A percentile compares a stretch with the other conserved stretches of the same genome.
phyloP scores from a whole-genome alignment of 2,888 invertebrate species.

The Zaprionus obscuricornis region DNA sequence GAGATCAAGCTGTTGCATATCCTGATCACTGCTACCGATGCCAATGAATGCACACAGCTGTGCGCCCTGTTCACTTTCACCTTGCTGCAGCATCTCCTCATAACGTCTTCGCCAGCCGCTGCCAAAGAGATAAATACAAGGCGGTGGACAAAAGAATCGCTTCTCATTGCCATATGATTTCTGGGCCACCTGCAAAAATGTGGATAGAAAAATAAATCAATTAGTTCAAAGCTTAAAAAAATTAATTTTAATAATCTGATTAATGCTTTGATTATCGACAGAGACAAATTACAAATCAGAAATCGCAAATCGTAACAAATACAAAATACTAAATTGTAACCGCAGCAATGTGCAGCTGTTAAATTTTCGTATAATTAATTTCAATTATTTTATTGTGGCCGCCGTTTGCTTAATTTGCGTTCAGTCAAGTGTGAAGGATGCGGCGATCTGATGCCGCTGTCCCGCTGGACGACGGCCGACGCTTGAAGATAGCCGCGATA shows the following conservation, averaged over 20 bases:
- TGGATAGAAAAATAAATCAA: neutral
- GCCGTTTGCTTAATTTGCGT: conserved; percentile 75
- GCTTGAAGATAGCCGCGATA: conserved; percentile 72
- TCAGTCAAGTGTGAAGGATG: conserved; percentile 83
- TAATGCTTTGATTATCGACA: conserved; percentile 48
- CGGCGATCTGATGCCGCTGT: too few relatives aligned
- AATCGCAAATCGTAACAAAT: conserved; percentile 54
- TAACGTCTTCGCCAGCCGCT: conserved; percentile 98
- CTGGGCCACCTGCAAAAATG: conserved; percentile 94
- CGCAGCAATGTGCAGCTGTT: conserved; percentile 75
- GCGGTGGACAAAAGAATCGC: conserved; percentile 99
- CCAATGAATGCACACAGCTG: conserved; percentile 99
- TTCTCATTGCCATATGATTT: conserved; percentile 99
- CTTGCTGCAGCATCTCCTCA: conserved; percentile 95
- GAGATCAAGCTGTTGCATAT: conserved; percentile 99
- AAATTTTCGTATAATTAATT: conserved; percentile 80
- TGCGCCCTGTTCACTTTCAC: conserved; percentile 94
- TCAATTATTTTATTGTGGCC: conserved; percentile 78
- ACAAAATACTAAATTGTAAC: too few relatives aligned
- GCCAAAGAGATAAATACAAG: conserved; percentile 99
- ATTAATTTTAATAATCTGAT: conserved; percentile 19
- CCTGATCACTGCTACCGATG: conserved; percentile 98
- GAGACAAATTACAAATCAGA: too few relatives aligned
- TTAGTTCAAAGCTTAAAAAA: conserved; percentile 6
- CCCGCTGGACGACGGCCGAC: conserved; percentile 57